Conservation (phyloP, 1,140 invertebrate species). For the Octopus bimaculoides region DNA sequence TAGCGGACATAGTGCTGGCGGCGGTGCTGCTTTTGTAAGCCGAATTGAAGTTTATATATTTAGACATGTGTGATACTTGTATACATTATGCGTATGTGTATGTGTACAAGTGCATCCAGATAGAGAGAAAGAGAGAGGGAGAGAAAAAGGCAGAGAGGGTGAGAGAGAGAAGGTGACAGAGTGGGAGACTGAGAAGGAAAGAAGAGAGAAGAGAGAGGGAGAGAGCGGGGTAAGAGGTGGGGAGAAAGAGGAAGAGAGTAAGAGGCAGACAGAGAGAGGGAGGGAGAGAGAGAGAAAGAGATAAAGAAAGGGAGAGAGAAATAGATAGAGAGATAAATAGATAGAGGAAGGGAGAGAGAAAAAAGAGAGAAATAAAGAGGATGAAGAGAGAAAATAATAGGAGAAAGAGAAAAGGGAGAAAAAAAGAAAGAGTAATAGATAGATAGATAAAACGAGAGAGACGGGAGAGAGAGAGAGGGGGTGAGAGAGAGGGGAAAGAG, state of each 20-base stretch:
- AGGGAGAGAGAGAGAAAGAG: neutral
- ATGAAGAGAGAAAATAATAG: too few relatives aligned
- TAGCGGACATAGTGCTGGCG: too few relatives aligned
- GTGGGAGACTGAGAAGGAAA: slow-evolving; percentile 10
- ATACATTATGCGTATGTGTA: neutral
- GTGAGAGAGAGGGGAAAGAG: too few relatives aligned
- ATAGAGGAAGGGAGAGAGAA: too few relatives aligned
- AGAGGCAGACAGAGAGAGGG: neutral
- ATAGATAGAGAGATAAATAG: too few relatives aligned
- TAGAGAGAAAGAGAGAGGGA: neutral
- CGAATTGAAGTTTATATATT: too few relatives aligned
- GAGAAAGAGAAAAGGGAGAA: too few relatives aligned
- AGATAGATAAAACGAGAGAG: too few relatives aligned
- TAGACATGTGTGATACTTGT: neutral
- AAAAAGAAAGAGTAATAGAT: too few relatives aligned
- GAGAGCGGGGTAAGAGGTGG: neutral
- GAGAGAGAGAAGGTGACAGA: slow-evolving; percentile 20
- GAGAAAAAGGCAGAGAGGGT: slow-evolving; percentile 12
- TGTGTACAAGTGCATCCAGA: neutral
- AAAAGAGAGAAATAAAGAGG: too few relatives aligned
- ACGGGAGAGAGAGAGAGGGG: too few relatives aligned
- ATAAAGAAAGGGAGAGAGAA: neutral
- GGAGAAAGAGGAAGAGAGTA: neutral
- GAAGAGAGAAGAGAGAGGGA: neutral
- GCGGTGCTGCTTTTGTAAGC: too few relatives aligned